phyloP scores from a whole-genome alignment of 1,140 invertebrate genomes.

The Reticulitermes speratus region DNA sequence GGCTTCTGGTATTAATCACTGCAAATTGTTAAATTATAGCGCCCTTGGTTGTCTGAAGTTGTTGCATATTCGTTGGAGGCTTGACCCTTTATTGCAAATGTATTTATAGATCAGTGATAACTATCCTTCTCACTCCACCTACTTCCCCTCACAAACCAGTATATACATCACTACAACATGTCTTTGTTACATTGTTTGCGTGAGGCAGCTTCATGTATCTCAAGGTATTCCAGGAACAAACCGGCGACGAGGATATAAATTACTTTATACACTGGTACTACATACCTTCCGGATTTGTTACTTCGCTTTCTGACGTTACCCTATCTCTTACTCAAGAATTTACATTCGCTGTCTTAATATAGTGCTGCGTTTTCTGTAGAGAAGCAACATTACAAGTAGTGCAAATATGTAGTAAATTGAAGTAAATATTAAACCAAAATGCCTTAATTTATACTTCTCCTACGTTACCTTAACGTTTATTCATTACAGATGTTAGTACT shows the following conservation, averaged over 20 bases:
- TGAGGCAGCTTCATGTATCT: not conserved
- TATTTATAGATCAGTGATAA: slow-evolving; percentile 5
- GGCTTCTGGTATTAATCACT: too few relatives aligned
- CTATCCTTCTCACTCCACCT: not conserved
- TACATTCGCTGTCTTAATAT: too few relatives aligned
- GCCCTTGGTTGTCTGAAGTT: not conserved
- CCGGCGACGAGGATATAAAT: not conserved
- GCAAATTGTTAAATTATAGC: not conserved
- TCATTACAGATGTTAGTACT: too few relatives aligned
- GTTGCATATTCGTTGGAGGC: not conserved
- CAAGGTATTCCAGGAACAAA: not conserved
- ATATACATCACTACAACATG: not conserved
- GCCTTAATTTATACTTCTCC: too few relatives aligned
- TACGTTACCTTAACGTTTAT: too few relatives aligned
- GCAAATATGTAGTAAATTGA: too few relatives aligned
- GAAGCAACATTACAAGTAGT: too few relatives aligned
- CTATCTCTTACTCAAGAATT: too few relatives aligned
- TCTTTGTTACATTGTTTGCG: not conserved
- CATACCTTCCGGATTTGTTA: not conserved
- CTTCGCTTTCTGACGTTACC: not conserved
- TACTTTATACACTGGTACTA: not conserved
- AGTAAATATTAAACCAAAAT: too few relatives aligned
- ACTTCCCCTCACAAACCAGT: not conserved
- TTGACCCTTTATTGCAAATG: not conserved
- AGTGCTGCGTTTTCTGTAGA: too few relatives aligned